A percentile compares a stretch with the other conserved stretches of the same genome.
These are phyloP conservation scores for Campaea margaritaria DNA, from an alignment of 2,888 invertebrate species.

Conservation along the genomic window DNA sequence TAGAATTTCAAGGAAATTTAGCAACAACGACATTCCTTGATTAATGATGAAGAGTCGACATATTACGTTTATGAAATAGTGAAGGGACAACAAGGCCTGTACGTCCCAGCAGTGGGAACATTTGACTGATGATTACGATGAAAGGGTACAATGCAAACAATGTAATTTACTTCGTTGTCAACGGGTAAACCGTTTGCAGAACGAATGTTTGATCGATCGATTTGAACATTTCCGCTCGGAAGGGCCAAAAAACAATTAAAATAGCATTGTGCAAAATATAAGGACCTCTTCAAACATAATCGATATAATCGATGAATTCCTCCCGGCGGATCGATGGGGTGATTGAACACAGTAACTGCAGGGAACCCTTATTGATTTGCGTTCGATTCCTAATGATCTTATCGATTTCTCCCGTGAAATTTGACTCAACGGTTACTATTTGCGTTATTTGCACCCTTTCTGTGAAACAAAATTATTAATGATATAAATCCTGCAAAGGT, in stretches of 20 bases:
- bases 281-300: conserved; percentile 59
- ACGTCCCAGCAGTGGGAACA: too few species aligned
- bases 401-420: conserved; percentile 68
- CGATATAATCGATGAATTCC: conserved; percentile 54
- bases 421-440: conserved; percentile 60
- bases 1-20: conserved; percentile 48
- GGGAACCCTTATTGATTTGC: conserved; percentile 66
- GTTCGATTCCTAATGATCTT: conserved; percentile 78
- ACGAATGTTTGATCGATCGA: conserved; percentile 78
- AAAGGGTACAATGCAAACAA: conserved; percentile 49
- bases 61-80: conserved; percentile 43
- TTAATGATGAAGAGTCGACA: conserved; percentile 54
- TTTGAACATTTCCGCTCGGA: conserved; percentile 61
- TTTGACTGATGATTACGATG: too few species aligned
- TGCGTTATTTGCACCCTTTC: conserved; percentile 58
- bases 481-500: conserved; percentile 32
- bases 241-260: conserved; percentile 76
- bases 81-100: conserved; percentile 34
- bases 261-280: conserved; percentile 66
- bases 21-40: conserved; percentile 48
- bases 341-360: conserved; percentile 49
- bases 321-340: conserved; percentile 61
- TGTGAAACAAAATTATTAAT: conserved; percentile 29
- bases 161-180: conserved; percentile 50
- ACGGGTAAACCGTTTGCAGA: conserved; percentile 56